phyloP scores from a whole-genome alignment of 2,888 invertebrate species.

The Caenorhabditis macrosperma region DNA sequence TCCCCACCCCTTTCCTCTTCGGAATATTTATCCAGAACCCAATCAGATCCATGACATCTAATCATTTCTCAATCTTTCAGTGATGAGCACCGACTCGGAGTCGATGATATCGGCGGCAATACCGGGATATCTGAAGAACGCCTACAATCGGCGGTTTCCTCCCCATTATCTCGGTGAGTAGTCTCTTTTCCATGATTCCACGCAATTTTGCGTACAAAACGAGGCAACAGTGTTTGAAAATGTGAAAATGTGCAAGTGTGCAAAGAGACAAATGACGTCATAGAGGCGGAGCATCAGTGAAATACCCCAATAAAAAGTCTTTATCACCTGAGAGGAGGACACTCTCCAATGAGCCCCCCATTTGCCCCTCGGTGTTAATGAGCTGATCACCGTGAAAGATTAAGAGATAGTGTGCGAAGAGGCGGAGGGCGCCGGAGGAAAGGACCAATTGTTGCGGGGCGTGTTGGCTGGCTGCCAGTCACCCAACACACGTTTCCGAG shows the following conservation, averaged over 20 bases:
- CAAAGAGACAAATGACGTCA: not conserved
- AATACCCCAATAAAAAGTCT: slow-evolving; percentile 29
- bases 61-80: slow-evolving; percentile 54
- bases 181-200: too few species aligned
- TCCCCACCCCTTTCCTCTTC: too few species aligned
- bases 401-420: slow-evolving; percentile 3
- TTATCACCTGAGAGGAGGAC: too few species aligned
- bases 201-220: too few species aligned
- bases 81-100: slow-evolving; percentile 73
- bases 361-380: slow-evolving; percentile 46
- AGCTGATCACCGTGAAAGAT: slow-evolving; percentile 13
- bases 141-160: slow-evolving; percentile 61
- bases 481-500: slow-evolving; percentile 35
- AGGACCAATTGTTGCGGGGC: slow-evolving; percentile 54
- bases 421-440: slow-evolving; percentile 17
- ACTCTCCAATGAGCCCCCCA: not conserved
- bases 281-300: slow-evolving; percentile 16
- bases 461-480: slow-evolving; percentile 48
- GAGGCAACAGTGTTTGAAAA: too few species aligned
- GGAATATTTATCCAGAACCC: too few species aligned
- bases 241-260: too few species aligned
- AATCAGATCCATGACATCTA: too few species aligned
- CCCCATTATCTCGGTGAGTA: slow-evolving; percentile 54
- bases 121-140: slow-evolving; percentile 63
- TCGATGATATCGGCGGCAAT: slow-evolving; percentile 68